These are phyloP conservation scores for Siphamia tubifer DNA, from an alignment of 2,113 vertebrate species.

Conservation along the genomic window DNA sequence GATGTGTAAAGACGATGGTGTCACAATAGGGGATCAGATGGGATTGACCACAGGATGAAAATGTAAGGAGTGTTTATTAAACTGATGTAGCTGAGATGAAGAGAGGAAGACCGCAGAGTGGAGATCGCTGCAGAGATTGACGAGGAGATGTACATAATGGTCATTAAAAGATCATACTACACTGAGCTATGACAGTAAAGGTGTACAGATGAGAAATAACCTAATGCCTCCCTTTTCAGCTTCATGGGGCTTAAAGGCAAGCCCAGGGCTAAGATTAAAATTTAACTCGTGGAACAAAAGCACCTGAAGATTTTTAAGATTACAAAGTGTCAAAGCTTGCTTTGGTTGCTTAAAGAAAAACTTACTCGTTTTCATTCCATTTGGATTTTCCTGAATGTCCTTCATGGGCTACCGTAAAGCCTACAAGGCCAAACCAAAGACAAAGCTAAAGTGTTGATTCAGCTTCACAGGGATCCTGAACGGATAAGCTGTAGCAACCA, in stretches of 20 bases:
- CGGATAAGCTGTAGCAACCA: conserved; percentile 54
- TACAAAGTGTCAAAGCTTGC: neutral
- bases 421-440: conserved; percentile 54
- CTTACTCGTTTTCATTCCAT: neutral
- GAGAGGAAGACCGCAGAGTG: neutral
- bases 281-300: conserved; percentile 21
- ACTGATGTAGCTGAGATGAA: conserved; percentile 54
- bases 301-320: neutral
- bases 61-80: conserved; percentile 73
- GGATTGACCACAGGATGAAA: conserved; percentile 74
- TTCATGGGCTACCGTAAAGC: conserved; percentile 20
- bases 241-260: conserved; percentile 7
- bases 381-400: conserved; percentile 17
- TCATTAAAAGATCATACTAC: conserved; percentile 55
- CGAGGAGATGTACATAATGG: conserved; percentile 13
- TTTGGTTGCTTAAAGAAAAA: neutral
- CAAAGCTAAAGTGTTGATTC: conserved; percentile 72
- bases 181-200: conserved; percentile 8
- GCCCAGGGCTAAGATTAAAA: neutral
- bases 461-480: conserved; percentile 65
- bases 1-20: conserved; percentile 60
- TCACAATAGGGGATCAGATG: conserved; percentile 73
- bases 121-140: conserved; percentile 26
- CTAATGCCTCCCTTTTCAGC: conserved; percentile 22
- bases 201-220: conserved; percentile 16